A percentile compares a stretch with the other conserved stretches of the same genome.
phyloP scores from a whole-genome alignment of 2,888 invertebrate genomes.

The Ecliptopera silaceata region DNA sequence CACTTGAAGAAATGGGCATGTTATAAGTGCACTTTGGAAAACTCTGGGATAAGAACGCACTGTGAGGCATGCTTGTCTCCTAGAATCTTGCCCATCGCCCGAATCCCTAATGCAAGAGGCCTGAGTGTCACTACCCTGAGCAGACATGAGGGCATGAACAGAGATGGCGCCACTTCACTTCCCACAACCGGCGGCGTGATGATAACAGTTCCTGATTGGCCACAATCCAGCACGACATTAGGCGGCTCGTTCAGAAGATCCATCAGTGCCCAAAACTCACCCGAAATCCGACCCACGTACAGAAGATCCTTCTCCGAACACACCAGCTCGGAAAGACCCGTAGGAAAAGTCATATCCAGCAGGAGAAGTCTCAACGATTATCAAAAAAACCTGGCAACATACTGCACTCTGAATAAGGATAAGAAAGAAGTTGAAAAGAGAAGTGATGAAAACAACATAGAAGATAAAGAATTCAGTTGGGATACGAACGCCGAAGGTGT shows the following conservation, averaged over 20 bases:
- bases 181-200: slow-evolving; percentile 83
- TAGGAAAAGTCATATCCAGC: slow-evolving; percentile 76
- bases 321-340: slow-evolving; percentile 63
- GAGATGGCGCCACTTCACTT: slow-evolving; percentile 71
- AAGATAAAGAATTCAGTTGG: slow-evolving; percentile 84
- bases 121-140: slow-evolving; percentile 75
- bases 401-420: slow-evolving; percentile 59
- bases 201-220: slow-evolving; percentile 86
- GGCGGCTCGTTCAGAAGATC: slow-evolving; percentile 65
- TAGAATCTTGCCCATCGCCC: slow-evolving; percentile 67
- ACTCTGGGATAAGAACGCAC: slow-evolving; percentile 84
- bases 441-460: slow-evolving; percentile 70
- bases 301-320: slow-evolving; percentile 77
- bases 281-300: slow-evolving; percentile 75
- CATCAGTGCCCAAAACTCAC: slow-evolving; percentile 74
- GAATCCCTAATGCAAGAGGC: slow-evolving; percentile 70
- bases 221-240: slow-evolving; percentile 62
- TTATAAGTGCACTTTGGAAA: slow-evolving; percentile 89
- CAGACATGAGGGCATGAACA: slow-evolving; percentile 65
- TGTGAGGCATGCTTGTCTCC: slow-evolving; percentile 91
- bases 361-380: slow-evolving; percentile 76
- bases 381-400: slow-evolving; percentile 67
- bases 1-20: slow-evolving; percentile 86
- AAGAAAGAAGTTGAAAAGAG: slow-evolving; percentile 54
- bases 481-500: slow-evolving; percentile 81